Conservation (phyloP, 2,888 invertebrate species). For the Cheilosia impressa region DNA sequence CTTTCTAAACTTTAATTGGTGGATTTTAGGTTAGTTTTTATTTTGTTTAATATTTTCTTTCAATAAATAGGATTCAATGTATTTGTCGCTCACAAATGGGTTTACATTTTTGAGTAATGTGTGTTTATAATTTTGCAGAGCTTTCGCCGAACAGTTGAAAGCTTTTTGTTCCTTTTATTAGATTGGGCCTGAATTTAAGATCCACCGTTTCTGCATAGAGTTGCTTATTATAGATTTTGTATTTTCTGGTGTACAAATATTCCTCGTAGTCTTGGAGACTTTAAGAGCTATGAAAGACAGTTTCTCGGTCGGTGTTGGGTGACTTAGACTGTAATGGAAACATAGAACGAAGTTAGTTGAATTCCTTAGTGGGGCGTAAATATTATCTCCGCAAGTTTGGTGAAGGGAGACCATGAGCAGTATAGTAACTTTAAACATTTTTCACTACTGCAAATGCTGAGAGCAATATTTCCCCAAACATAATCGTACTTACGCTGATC, state of each 20-base stretch:
- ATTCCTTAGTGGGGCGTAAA: neutral
- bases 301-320: conserved; percentile 7
- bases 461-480: neutral
- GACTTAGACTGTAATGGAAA: conserved; percentile 56
- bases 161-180: neutral
- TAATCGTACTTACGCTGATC: conserved; percentile 88
- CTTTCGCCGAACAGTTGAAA: neutral
- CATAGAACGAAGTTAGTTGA: neutral
- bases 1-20: conserved; percentile 48
- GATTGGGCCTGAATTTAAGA: conserved; percentile 36
- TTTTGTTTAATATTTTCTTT: conserved; percentile 28
- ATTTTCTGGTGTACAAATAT: conserved; percentile 48
- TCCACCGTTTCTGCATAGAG: conserved; percentile 27
- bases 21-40: conserved; percentile 37
- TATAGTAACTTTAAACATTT: too few relatives aligned
- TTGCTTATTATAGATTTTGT: conserved; percentile 30
- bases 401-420: too few relatives aligned
- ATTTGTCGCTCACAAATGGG: conserved; percentile 17
- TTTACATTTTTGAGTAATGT: conserved; percentile 28
- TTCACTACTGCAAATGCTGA: too few relatives aligned
- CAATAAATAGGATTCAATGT: conserved; percentile 53
- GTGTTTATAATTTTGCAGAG: conserved; percentile 7
- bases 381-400: neutral
- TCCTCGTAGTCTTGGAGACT: conserved; percentile 38
- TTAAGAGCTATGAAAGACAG: conserved; percentile 26